Base-by-base conservation (phyloP, 2,888 invertebrate genomes). In the Erebia aethiops region DNA sequence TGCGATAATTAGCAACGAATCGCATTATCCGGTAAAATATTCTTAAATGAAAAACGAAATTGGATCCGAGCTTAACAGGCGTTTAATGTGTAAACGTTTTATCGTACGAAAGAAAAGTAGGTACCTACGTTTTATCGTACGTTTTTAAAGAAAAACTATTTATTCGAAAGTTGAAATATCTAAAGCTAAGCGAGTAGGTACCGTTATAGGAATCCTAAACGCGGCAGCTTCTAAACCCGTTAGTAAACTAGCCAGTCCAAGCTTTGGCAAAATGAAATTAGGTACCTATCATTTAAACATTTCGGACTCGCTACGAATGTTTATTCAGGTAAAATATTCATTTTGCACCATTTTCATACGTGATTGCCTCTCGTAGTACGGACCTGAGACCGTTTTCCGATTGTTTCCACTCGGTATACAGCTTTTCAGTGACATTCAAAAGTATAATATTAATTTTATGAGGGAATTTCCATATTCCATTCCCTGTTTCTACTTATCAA, bases 261-360 rank as follows among this genome's bases (percentile, higher is more conserved):
- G 35, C 35, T 0, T 1, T 35, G 35, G 7, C 7, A 35, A 35
- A 35, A 35, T 35, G 35, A 35, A 35, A 35, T 35, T 35, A 35
- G 35, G 5, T 7, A 7, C 5, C 35, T 7, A 35, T 7, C 35
- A 71, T 69, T 63, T 63, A 73, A 73, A 73, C 71, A 58, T 69
- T 69, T 62, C 69, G 71, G 51, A 52, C 35, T 60, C 61, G 57
- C 57, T 49, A 16, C 56, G 66, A 61, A 65, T 61, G 63, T 71
- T 71, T 71, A 60, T 71, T 71, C 71, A 61, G 60, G 58, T 65
- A 71, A 65, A 71, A 67, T 69, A 71, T 69, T 68, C 68, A 64
- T 68, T 63, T 71, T 68, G 64, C 46, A 64, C 64, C 26, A 69
- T 65, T 68, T 71, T 69, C 68, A 68, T 35, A 54, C 61, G 60